phyloP scores from a whole-genome alignment of 2,797 vertebrate genomes.

The Odontamblyopus rebecca region DNA sequence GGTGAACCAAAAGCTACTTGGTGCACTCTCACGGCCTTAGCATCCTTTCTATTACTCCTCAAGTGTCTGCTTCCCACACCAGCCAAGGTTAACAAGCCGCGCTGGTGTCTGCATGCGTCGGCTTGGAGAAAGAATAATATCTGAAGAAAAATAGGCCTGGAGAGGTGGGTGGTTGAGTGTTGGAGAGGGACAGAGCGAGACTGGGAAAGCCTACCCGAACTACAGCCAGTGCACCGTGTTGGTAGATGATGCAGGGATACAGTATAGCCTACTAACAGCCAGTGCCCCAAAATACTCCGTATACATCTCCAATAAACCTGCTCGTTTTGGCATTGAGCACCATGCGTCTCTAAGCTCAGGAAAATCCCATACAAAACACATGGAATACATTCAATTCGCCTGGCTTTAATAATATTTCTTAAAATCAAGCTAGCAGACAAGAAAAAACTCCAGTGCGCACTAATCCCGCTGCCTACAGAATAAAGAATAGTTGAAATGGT shows the following conservation, averaged over 20 bases:
- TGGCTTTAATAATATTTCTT: conserved; percentile 38
- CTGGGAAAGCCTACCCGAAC: conserved; percentile 24
- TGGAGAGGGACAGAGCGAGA: conserved; percentile 29
- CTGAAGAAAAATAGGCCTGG: conserved; percentile 27
- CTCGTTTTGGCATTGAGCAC: conserved; percentile 23
- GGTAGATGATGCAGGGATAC: conserved; percentile 63
- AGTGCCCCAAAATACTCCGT: conserved; percentile 38
- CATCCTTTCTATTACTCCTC: conserved; percentile 53
- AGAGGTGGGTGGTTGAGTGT: conserved; percentile 33
- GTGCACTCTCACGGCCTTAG: conserved; percentile 15
- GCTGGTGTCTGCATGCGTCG: conserved; percentile 67
- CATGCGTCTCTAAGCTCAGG: conserved; percentile 22
- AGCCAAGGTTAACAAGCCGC: conserved; percentile 79
- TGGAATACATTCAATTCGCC: conserved; percentile 1
- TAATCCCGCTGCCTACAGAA: conserved; percentile 59
- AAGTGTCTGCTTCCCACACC: conserved; percentile 75
- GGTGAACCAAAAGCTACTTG: conserved; percentile 13
- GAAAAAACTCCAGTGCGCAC: conserved; percentile 68
- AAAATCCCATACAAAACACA: conserved; percentile 9
- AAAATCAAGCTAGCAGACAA: conserved; percentile 61
- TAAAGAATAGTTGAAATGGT: conserved; percentile 63
- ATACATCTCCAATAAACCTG: conserved; percentile 35
- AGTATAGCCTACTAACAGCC: conserved; percentile 37
- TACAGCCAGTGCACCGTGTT: conserved; percentile 19
- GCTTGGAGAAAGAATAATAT: conserved; percentile 30